Conservation (phyloP, 2,797 vertebrate genomes). For the Pseudotriccus pelzelni region DNA sequence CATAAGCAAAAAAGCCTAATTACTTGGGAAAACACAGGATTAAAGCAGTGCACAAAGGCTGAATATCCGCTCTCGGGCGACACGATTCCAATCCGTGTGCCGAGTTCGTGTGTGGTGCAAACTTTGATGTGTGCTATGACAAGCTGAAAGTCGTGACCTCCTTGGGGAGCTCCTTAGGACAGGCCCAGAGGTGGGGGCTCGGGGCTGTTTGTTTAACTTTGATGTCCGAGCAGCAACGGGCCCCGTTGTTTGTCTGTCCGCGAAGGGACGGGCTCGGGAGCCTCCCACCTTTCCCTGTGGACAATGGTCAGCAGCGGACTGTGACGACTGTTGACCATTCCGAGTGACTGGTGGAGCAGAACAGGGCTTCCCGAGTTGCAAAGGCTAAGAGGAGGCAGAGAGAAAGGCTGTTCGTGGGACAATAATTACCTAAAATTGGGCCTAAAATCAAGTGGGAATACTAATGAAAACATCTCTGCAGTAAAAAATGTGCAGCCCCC, state of each 20-base stretch:
- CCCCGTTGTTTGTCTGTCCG: slow-evolving; percentile 82
- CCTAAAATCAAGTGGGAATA: slow-evolving; percentile 18
- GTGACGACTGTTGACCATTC: slow-evolving; percentile 90
- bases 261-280: slow-evolving; percentile 71
- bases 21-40: slow-evolving; percentile 80
- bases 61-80: slow-evolving; percentile 75
- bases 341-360: slow-evolving; percentile 76
- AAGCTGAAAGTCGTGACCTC: slow-evolving; percentile 77
- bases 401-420: slow-evolving; percentile 47
- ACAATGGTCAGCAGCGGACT: slow-evolving; percentile 86
- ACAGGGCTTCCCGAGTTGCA: slow-evolving; percentile 67
- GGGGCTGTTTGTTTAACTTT: slow-evolving; percentile 88
- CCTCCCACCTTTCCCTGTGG: slow-evolving; percentile 78
- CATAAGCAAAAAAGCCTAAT: slow-evolving; percentile 82
- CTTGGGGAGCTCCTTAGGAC: slow-evolving; percentile 64
- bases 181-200: slow-evolving; percentile 26
- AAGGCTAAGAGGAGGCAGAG: slow-evolving; percentile 36
- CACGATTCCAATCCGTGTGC: slow-evolving; percentile 67
- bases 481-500: not conserved
- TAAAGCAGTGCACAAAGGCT: slow-evolving; percentile 73
- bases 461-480: not conserved
- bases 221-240: slow-evolving; percentile 81
- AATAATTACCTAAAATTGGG: slow-evolving; percentile 18
- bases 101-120: slow-evolving; percentile 82
- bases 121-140: slow-evolving; percentile 81